Conservation (phyloP, 1,140 invertebrate genomes). For the Maniola jurtina region DNA sequence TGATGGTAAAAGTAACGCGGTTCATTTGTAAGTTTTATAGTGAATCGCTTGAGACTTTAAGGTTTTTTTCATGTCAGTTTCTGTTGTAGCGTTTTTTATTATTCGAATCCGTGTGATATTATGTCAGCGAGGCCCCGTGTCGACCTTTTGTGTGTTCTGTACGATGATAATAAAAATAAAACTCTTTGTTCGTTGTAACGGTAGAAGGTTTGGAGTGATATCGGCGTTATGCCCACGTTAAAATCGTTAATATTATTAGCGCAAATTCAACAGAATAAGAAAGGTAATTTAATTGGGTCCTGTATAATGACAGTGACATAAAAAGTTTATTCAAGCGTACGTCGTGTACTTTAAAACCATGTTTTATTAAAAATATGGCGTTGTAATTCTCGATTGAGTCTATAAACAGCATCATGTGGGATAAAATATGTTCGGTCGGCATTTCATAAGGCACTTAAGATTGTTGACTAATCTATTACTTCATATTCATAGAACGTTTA, state of each 20-base stretch:
- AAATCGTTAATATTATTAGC: not conserved
- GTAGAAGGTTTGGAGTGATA: constrained; percentile 28
- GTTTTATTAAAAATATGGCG: not conserved
- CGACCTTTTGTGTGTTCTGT: constrained; percentile 50
- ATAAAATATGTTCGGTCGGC: constrained; percentile 1
- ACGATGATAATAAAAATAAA: constrained; percentile 54
- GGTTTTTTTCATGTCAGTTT: constrained; percentile 42
- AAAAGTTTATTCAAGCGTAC: no score
- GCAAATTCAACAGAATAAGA: no score
- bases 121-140: constrained; percentile 59
- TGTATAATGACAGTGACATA: no score
- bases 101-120: constrained; percentile 61
- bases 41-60: constrained; percentile 58
- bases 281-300: no score
- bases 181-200: constrained; percentile 54
- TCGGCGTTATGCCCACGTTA: not conserved
- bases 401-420: not conserved
- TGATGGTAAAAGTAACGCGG: constrained; percentile 16
- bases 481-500: not conserved
- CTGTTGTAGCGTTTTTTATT: constrained; percentile 42
- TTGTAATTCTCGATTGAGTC: not conserved
- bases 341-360: no score
- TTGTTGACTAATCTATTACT: constrained; percentile 17
- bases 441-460: constrained; percentile 8
- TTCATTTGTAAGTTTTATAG: constrained; percentile 48